Evolutionary conservation across 2,888 invertebrate species (phyloP).

Genomic region (Pycnomerus fuliginosus): DNA sequence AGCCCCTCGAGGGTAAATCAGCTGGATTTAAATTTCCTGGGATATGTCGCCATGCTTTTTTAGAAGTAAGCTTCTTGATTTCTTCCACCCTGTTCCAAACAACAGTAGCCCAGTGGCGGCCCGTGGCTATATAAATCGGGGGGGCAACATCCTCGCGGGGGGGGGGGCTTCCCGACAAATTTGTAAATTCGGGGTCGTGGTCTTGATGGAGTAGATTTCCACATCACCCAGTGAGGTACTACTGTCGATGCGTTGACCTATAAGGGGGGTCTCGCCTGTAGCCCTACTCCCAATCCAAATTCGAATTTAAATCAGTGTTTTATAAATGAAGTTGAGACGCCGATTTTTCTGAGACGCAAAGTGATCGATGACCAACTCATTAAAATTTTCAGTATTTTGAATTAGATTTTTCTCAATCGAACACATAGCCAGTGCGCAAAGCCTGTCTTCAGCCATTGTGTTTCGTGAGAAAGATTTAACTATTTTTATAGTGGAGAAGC

Average conservation of each 20-base stretch:
- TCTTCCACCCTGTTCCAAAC: neutral
- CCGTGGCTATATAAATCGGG: too few relatives aligned
- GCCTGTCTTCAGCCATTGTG: slow-evolving; percentile 1
- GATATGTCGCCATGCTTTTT: neutral
- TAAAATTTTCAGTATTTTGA: slow-evolving; percentile 1
- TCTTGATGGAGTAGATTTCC: slow-evolving; percentile 3
- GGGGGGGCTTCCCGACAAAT: too few relatives aligned
- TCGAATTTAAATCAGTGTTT: too few relatives aligned
- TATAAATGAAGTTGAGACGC: too few relatives aligned
- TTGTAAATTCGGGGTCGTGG: too few relatives aligned
- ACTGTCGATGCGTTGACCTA: slow-evolving; percentile 3
- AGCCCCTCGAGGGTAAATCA: neutral
- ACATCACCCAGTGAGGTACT: slow-evolving; percentile 2
- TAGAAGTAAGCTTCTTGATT: neutral
- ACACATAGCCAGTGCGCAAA: slow-evolving; percentile 5
- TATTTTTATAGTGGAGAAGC: too few relatives aligned
- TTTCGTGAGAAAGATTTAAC: neutral
- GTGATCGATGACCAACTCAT: neutral
- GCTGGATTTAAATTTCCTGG: neutral
- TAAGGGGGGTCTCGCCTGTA: slow-evolving; percentile 4
- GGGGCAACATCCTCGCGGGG: too few relatives aligned
- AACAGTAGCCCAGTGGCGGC: neutral
- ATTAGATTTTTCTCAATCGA: slow-evolving; percentile 4
- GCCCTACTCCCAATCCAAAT: slow-evolving; percentile 4
- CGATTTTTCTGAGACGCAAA: neutral